phyloP scores from a whole-genome alignment of 2,797 vertebrate genomes.

The Ptychobarbus kaznakovi region DNA sequence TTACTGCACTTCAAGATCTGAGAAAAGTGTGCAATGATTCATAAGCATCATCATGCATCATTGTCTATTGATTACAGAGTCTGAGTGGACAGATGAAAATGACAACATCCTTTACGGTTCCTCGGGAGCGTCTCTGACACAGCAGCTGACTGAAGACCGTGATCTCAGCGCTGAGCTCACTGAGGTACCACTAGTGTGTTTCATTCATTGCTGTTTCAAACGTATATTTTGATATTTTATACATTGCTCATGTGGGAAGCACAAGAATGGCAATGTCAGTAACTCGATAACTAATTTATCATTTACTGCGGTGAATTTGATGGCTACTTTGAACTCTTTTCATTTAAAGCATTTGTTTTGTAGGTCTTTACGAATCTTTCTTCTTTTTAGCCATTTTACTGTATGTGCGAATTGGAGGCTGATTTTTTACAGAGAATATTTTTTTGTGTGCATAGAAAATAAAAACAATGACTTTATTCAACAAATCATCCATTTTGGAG shows the following conservation, averaged over 20 bases:
- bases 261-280: not conserved
- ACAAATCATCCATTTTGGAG: too few relatives aligned
- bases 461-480: too few relatives aligned
- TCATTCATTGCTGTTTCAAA: not conserved
- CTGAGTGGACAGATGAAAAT: conserved; percentile 49
- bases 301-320: not conserved
- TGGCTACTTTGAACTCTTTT: not conserved
- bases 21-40: not conserved
- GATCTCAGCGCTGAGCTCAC: not conserved
- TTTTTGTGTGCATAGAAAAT: too few relatives aligned
- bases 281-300: not conserved
- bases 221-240: too few relatives aligned
- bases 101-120: conserved; percentile 34
- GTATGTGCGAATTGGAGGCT: not conserved
- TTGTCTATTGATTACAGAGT: conserved; percentile 16
- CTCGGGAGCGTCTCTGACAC: not conserved
- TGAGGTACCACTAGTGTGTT: conserved; percentile 2
- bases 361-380: not conserved
- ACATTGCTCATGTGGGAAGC: not conserved
- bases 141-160: not conserved
- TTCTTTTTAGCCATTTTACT: not conserved
- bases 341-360: not conserved
- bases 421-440: not conserved
- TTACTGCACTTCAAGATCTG: not conserved
- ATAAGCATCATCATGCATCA: not conserved